These are phyloP conservation scores for Lepidurus packardi DNA, from an alignment of 1,140 invertebrate genomes.

Conservation along the genomic window DNA sequence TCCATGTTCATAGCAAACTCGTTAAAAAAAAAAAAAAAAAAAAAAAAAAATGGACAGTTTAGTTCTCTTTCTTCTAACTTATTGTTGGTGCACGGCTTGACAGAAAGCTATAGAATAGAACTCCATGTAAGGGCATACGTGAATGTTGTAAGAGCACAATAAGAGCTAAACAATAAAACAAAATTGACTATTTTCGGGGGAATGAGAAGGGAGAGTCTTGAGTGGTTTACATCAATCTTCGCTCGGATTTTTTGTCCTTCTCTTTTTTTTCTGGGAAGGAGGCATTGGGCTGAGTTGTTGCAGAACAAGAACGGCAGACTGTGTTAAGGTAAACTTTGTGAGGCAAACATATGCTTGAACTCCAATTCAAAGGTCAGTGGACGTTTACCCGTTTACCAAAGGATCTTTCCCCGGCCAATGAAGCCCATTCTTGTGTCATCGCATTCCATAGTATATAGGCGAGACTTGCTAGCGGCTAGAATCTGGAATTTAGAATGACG, in stretches of 20 bases:
- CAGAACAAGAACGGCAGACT: neutral
- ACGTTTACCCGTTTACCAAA: neutral
- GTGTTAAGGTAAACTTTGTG: neutral
- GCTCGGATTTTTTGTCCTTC: neutral
- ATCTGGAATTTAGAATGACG: too few relatives aligned
- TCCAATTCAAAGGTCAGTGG: neutral
- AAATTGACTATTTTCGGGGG: neutral
- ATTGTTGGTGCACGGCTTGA: too few relatives aligned
- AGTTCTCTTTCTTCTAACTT: too few relatives aligned
- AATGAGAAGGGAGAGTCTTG: neutral
- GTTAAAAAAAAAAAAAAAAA: neutral
- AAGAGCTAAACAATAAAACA: neutral
- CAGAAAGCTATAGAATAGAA: too few relatives aligned
- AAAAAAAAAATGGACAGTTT: neutral
- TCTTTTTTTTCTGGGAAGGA: neutral
- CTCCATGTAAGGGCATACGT: neutral
- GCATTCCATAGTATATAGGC: neutral
- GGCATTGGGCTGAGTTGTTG: neutral
- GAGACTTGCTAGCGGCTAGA: too few relatives aligned
- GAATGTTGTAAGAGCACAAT: neutral
- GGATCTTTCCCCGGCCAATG: neutral
- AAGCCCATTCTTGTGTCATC: neutral
- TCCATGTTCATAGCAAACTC: neutral
- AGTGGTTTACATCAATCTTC: conserved; percentile 12
- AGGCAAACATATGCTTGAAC: neutral